Conservation (phyloP, 2,888 invertebrate species). For the Pedicia rivosa region DNA sequence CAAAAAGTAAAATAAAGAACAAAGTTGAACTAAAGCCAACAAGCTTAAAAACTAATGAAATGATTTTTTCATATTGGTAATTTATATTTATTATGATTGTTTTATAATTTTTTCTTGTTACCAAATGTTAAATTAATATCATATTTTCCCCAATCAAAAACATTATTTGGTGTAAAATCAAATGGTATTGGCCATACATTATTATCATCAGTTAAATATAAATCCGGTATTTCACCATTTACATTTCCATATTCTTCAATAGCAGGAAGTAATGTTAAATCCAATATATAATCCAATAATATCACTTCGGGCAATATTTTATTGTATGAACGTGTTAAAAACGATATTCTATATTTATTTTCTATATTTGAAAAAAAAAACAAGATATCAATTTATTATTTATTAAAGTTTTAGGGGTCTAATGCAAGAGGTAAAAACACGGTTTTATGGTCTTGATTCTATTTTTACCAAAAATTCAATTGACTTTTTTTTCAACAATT, state of each 20-base stretch:
- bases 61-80: too few species aligned
- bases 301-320: slow-evolving; percentile 7
- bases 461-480: too few species aligned
- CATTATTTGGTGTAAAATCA: slow-evolving; percentile 19
- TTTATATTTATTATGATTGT: background rate
- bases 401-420: too few species aligned
- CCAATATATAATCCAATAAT: slow-evolving; percentile 7
- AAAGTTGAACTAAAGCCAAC: too few species aligned
- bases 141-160: slow-evolving; percentile 19
- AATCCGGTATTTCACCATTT: slow-evolving; percentile 7
- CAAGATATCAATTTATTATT: too few species aligned
- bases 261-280: slow-evolving; percentile 4
- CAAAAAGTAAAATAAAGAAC: too few species aligned
- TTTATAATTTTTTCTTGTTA: slow-evolving; percentile 2
- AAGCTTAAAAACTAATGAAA: too few species aligned
- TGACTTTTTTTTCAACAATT: too few species aligned
- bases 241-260: slow-evolving; percentile 6
- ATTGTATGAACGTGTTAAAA: background rate
- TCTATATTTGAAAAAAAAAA: too few species aligned
- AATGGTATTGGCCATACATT: slow-evolving; percentile 21
- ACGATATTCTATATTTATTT: background rate
- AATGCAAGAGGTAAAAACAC: too few species aligned
- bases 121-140: slow-evolving; percentile 24
- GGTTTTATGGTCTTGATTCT: too few species aligned
- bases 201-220: slow-evolving; percentile 17